These are phyloP conservation scores for Calcarius ornatus DNA, from an alignment of 2,113 vertebrate species.

Conservation along the genomic window DNA sequence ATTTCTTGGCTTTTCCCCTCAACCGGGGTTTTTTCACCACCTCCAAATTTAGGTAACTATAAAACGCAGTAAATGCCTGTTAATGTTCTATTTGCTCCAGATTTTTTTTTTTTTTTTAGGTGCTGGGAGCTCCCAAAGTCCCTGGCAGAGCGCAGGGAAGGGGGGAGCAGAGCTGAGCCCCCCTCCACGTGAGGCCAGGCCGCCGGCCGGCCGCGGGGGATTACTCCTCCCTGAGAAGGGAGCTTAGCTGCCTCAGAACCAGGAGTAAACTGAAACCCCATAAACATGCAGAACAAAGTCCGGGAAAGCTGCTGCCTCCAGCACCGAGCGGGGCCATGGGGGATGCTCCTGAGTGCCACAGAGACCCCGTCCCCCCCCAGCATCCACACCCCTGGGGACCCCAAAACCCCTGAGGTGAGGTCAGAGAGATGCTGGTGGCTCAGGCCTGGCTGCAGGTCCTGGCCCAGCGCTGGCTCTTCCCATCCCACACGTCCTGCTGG, in stretches of 20 bases:
- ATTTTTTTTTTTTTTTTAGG: no score
- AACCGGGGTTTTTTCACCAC: slow-evolving; percentile 1
- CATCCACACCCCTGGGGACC: rapidly evolving
- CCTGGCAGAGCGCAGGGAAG: background rate
- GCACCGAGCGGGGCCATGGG: rapidly evolving
- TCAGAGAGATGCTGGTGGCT: background rate
- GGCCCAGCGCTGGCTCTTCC: background rate
- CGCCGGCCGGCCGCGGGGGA: background rate
- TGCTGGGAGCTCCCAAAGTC: background rate
- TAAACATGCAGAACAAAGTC: slow-evolving; percentile 29
- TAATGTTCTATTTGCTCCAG: slow-evolving; percentile 18
- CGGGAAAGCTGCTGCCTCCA: background rate
- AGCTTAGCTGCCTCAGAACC: slow-evolving; percentile 22
- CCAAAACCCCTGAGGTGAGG: rapidly evolving
- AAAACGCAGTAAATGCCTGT: background rate
- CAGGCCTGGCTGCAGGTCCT: background rate
- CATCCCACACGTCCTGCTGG: background rate
- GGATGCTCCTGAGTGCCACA: rapidly evolving
- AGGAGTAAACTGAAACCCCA: slow-evolving; percentile 21
- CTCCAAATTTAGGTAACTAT: slow-evolving; percentile 46
- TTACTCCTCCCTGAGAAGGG: background rate
- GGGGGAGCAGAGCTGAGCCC: background rate
- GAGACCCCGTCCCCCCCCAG: no score
- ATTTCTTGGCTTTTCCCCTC: slow-evolving; percentile 31
- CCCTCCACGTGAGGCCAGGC: background rate